A percentile compares a stretch with the other conserved stretches of the same genome.
Evolutionary conservation across 2,888 invertebrate genomes (phyloP).

Genomic region (Arctia plantaginis): DNA sequence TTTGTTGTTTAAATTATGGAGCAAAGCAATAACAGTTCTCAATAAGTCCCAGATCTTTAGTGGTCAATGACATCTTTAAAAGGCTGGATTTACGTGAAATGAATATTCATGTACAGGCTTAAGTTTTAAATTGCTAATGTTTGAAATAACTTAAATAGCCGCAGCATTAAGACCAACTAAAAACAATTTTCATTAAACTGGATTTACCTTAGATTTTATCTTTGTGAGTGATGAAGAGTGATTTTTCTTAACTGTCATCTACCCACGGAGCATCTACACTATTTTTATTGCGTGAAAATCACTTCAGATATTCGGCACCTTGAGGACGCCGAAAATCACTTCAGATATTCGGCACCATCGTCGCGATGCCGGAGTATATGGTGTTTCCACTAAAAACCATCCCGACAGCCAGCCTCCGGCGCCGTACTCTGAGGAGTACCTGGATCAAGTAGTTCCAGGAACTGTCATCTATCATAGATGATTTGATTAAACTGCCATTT

Average conservation of each 20-base stretch:
- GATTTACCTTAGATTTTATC: neutral
- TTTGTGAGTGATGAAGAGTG: neutral
- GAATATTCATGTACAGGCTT: neutral
- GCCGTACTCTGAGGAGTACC: too few relatives aligned
- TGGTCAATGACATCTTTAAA: neutral
- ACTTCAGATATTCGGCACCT: too few relatives aligned
- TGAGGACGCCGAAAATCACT: too few relatives aligned
- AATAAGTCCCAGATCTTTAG: neutral
- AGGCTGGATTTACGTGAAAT: neutral
- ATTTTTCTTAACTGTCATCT: neutral
- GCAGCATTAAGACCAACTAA: neutral
- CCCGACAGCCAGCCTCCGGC: too few relatives aligned
- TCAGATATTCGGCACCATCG: too few relatives aligned
- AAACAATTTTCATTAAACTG: neutral
- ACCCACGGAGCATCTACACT: too few relatives aligned
- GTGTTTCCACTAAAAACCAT: too few relatives aligned
- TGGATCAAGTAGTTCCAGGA: too few relatives aligned
- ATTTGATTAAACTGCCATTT: too few relatives aligned
- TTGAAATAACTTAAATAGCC: neutral
- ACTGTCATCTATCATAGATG: too few relatives aligned
- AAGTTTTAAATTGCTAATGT: neutral
- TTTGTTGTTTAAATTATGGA: too few relatives aligned
- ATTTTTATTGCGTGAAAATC: neutral
- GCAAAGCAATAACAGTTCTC: neutral
- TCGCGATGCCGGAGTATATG: too few relatives aligned